These are phyloP conservation scores for Fragum whitleyi DNA, from an alignment of 2,888 invertebrate species.

Conservation along the genomic window DNA sequence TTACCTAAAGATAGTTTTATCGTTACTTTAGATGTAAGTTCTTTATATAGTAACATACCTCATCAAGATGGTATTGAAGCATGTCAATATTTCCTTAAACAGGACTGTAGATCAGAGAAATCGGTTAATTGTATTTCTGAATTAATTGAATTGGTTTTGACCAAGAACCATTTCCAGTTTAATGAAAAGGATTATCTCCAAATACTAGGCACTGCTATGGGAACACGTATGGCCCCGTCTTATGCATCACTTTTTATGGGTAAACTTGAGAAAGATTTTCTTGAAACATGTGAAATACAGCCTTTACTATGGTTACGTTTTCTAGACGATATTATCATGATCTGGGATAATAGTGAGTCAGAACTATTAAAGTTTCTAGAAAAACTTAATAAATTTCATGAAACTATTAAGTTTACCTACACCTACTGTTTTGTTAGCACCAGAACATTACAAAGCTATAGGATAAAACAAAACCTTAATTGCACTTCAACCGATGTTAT, in stretches of 20 bases:
- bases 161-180: slow-evolving; percentile 12
- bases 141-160: neutral
- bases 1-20: slow-evolving; percentile 19
- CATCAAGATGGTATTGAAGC: slow-evolving; percentile 32
- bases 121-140: slow-evolving; percentile 7
- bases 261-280: slow-evolving; percentile 23
- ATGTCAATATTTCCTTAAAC: slow-evolving; percentile 18
- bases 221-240: slow-evolving; percentile 32
- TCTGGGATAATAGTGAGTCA: slow-evolving; percentile 16
- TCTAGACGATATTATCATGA: slow-evolving; percentile 32
- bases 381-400: slow-evolving; percentile 21
- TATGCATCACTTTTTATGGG: slow-evolving; percentile 15
- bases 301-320: slow-evolving; percentile 24
- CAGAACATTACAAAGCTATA: too few relatives aligned
- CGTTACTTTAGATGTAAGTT: slow-evolving; percentile 20
- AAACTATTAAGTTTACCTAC: neutral
- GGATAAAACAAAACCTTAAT: too few relatives aligned
- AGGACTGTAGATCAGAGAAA: slow-evolving; percentile 14
- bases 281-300: slow-evolving; percentile 4
- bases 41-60: slow-evolving; percentile 28
- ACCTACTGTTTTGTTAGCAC: too few relatives aligned
- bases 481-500: too few relatives aligned
- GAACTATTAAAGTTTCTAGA: slow-evolving; percentile 25
- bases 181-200: slow-evolving; percentile 16
- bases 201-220: slow-evolving; percentile 32